Base-by-base conservation (phyloP, 2,113 vertebrate species). In the Otus sunia region DNA sequence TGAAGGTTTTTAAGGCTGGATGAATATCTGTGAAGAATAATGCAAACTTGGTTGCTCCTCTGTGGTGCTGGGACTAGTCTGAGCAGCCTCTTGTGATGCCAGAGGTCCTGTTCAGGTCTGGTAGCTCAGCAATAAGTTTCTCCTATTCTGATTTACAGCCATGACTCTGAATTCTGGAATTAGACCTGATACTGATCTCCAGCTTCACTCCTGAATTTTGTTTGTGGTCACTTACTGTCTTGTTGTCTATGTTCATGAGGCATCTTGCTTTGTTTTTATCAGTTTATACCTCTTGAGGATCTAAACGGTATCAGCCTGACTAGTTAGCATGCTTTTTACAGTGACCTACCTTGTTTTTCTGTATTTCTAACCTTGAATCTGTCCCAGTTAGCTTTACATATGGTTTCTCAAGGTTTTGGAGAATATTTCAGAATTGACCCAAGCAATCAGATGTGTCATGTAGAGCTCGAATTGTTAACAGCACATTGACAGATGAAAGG, bases 351-450 rank as follows among this genome's bases (percentile, higher is more conserved):
- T 75, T 68, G 15, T 6, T 75, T 55, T 84, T 89, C 56, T 88
- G 8, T 94, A 89, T 96, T 98, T 96, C 96, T 96, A 96, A 95
- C 56, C 26, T 88, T 92, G 94, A 96, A 94, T 92, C 79, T 83
- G 37, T 96, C 90, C 85, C 96, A 97, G 45, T 91, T 96, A 97
- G 62, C 59, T 95, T 96, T 96, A 87, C 60, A 89, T 78, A 63
- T 68, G 82, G 71, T 95, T 97, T 98, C 74, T 30, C 10, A 71
- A 86, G 74, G 52, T 79, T 86, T 94, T 88, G 67, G 59, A 97
- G 37, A 89, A 78, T 96, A 97, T 97, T 98, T 97, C 87, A 97
- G 91, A 76, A 85, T 72, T 90, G 69, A 96, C 89, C 86, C 66
- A 92, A 90, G 76, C 85, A 95, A 86, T 92, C 83, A 97, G 89